Evolutionary conservation across 2,888 invertebrate genomes (phyloP).

Genomic region (Siphlonurus alternatus): DNA sequence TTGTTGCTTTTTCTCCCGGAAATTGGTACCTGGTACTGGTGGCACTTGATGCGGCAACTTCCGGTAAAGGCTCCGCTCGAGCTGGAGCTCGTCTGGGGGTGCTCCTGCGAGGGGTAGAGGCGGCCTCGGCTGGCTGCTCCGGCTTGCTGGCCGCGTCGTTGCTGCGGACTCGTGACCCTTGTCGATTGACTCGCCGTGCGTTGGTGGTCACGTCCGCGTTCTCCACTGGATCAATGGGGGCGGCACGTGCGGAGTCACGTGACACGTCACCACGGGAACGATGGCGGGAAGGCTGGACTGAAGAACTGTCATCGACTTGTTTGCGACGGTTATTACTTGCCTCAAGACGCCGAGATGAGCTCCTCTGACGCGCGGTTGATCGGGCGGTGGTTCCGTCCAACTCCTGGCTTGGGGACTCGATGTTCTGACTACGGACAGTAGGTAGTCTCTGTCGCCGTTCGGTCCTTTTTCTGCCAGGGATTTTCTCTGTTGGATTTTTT

Average conservation of each 20-base stretch:
- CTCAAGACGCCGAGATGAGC: not conserved
- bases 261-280: not conserved
- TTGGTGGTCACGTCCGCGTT: not conserved
- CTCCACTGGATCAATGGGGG: not conserved
- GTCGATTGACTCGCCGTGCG: not conserved
- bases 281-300: not conserved
- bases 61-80: not conserved
- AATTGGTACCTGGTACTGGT: not conserved
- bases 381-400: not conserved
- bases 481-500: not conserved
- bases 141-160: not conserved
- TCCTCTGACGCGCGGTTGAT: not conserved
- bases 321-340: no score
- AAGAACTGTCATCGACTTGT: not conserved
- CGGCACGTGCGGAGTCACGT: not conserved
- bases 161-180: not conserved
- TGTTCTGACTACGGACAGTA: not conserved
- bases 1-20: not conserved
- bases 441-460: no score
- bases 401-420: not conserved
- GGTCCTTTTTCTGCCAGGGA: no score
- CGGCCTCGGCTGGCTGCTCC: not conserved
- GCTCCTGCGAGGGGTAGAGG: not conserved
- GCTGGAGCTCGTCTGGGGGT: not conserved
- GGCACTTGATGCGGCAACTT: not conserved